Percentiles rank a stretch among this genome's conserved stretches.
These are phyloP conservation scores for Coranthus polyacanthus DNA, from an alignment of 2,797 vertebrate genomes.

Conservation along the genomic window DNA sequence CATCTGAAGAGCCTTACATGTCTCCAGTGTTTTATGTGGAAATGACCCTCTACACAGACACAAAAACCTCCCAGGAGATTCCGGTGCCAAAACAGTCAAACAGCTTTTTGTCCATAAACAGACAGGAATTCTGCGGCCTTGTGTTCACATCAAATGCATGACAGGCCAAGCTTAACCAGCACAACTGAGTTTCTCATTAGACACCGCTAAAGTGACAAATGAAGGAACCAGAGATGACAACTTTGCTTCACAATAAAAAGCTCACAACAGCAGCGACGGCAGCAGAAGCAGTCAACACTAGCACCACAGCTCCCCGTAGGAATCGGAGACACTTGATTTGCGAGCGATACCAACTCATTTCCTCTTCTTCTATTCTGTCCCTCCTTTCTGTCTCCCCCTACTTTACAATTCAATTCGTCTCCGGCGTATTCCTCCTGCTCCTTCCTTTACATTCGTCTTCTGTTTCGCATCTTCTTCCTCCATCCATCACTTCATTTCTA, in stretches of 20 bases:
- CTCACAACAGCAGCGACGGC: not conserved
- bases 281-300: constrained; percentile 14
- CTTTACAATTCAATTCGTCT: constrained; percentile 16
- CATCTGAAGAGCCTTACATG: constrained; percentile 1
- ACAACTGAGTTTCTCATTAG: constrained; percentile 56
- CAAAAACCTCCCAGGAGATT: constrained; percentile 4
- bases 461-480: constrained; percentile 1
- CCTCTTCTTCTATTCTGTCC: constrained; percentile 2
- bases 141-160: constrained; percentile 44
- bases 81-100: constrained; percentile 37
- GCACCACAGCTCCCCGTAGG: constrained; percentile 20
- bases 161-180: constrained; percentile 39
- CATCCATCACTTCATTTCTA: constrained; percentile 26
- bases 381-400: constrained; percentile 8
- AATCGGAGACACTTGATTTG: constrained; percentile 40
- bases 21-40: constrained; percentile 19
- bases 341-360: constrained; percentile 9
- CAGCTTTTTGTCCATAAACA: constrained; percentile 37
- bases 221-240: constrained; percentile 52
- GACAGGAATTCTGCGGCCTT: constrained; percentile 32
- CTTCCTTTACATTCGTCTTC: constrained; percentile 16
- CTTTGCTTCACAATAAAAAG: constrained; percentile 41
- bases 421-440: constrained; percentile 3
- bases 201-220: constrained; percentile 48
- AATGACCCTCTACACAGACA: constrained; percentile 12